phyloP scores from a whole-genome alignment of 2,113 vertebrate species.

The Serilophus lunatus region DNA sequence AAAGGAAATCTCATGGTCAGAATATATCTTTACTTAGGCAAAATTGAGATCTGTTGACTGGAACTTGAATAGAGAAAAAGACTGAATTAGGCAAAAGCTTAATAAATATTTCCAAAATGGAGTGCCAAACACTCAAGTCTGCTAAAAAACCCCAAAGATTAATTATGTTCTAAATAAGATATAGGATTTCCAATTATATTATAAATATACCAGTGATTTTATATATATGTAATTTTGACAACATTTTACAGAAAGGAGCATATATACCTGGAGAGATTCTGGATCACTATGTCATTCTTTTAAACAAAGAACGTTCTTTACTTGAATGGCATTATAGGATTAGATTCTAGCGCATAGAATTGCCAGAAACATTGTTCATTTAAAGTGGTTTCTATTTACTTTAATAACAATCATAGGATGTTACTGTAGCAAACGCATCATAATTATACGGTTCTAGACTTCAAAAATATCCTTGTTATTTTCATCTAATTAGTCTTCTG shows the following conservation, averaged over 20 bases:
- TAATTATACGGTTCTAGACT: background rate
- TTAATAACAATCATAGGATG: constrained; percentile 22
- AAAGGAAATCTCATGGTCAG: background rate
- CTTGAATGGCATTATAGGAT: constrained; percentile 3
- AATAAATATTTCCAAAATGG: background rate
- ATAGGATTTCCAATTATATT: background rate
- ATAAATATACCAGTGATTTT: background rate
- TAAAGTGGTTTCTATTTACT: constrained; percentile 15
- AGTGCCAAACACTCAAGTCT: background rate
- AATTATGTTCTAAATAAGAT: background rate
- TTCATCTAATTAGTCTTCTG: constrained; percentile 31
- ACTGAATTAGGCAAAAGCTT: background rate
- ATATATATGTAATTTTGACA: background rate
- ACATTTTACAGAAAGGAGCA: background rate
- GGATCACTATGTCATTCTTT: background rate
- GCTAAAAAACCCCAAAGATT: background rate
- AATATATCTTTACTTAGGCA: background rate
- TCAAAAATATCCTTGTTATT: constrained; percentile 17
- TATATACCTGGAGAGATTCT: background rate
- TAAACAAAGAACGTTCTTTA: constrained; percentile 10
- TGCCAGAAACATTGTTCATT: constrained; percentile 39
- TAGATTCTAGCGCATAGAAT: background rate
- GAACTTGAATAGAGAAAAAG: background rate
- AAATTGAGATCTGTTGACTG: background rate
- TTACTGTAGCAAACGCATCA: background rate